Base-by-base conservation (phyloP, 1,140 invertebrate genomes). In the Bilobella aurantiaca region DNA sequence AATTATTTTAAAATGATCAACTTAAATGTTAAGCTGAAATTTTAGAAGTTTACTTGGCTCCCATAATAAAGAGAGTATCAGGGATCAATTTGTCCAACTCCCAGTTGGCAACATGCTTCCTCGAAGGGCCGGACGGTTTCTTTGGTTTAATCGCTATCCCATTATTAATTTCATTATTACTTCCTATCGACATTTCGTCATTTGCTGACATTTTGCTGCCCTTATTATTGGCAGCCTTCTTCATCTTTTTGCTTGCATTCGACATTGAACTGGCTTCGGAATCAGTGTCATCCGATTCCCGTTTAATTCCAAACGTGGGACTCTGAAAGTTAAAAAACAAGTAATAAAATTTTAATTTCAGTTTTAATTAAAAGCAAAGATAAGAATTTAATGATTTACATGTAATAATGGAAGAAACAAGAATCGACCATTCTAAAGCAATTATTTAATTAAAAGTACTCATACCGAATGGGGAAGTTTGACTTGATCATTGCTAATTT, bases 41-140 rank as follows among this genome's bases (percentile, higher is more conserved):
- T 3, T 28, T 58, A 3, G 23, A 63, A 57, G 23, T 75, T 75
- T 74, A 81, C 79, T 86, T 86, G 69, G 87, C 85, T 46, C 87
- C 87, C 85, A 91, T 87, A 46, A 91, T 86, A 78, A 90, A 90
- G 37, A 85, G 71, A 1, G 87, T 88, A 18, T 87, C 83, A 46
- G 82, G 75, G 31, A 77, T 83, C 2, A 91, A 77, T 72, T 87
- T 78, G 1, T 82, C 80, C n/a, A 87, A 82, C 75, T 89, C 85
- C 87, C 87, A 90, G 77, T 87, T 87, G 5, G 82, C 79, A 47
- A 80, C 80, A 73, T 81, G 79, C 68, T 79, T 72, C 65, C 76
- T 77, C 5, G 71, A 73, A 8, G 71, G 71, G 30, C 71, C 71
- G 37, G n/a, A 79, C 70, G 59, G 76, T 71, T 74, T 79, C 75